These are phyloP conservation scores for Hozukius guyotensis DNA, from an alignment of 2,797 vertebrate species.

Conservation along the genomic window DNA sequence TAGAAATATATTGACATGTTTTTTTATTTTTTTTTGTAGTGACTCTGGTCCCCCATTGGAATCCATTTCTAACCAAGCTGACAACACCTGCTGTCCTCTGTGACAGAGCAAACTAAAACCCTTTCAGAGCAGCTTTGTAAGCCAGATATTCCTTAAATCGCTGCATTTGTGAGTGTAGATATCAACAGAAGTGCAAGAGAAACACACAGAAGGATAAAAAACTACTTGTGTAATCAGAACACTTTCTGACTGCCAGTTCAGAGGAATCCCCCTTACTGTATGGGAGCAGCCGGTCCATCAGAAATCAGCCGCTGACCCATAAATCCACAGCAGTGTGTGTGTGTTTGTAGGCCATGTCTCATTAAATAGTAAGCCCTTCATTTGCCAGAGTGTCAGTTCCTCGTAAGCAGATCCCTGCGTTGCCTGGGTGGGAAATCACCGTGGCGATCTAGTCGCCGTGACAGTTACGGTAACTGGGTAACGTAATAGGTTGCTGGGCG, in stretches of 20 bases:
- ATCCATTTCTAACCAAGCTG: neutral
- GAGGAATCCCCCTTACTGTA: constrained; percentile 4
- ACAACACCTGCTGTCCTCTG: neutral
- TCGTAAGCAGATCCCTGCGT: constrained; percentile 74
- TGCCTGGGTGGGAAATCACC: constrained; percentile 71
- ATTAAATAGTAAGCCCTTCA: constrained; percentile 80
- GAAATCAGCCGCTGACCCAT: constrained; percentile 64
- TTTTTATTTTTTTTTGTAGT: neutral
- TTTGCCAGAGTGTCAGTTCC: constrained; percentile 77
- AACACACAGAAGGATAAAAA: neutral
- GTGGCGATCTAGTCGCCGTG: constrained; percentile 63
- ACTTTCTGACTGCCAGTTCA: neutral
- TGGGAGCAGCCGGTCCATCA: constrained; percentile 36
- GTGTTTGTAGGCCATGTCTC: constrained; percentile 68
- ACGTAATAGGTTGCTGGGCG: constrained; percentile 74
- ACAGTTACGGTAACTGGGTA: constrained; percentile 82
- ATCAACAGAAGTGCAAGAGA: neutral
- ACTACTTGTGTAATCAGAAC: neutral
- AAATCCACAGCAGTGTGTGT: constrained; percentile 44
- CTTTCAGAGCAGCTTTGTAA: neutral
- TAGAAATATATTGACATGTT: neutral
- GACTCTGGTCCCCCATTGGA: neutral
- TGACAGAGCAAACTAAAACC: neutral
- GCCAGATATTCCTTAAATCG: neutral
- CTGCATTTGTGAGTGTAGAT: neutral